Evolutionary conservation across 2,113 vertebrate species (phyloP).

Genomic region (Myotis yumanensis): DNA sequence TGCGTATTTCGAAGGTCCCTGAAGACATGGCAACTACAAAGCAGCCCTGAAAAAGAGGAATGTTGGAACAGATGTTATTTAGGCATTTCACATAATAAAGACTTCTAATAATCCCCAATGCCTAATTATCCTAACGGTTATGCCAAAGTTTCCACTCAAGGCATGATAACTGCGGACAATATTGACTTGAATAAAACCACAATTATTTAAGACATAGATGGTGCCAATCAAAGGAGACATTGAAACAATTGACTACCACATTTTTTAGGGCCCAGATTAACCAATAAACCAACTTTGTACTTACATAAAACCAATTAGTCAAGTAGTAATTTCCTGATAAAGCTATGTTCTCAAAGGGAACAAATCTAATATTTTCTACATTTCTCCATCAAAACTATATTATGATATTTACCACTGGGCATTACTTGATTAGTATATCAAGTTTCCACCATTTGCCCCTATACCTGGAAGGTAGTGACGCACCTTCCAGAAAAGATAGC

Average conservation of each 20-base stretch:
- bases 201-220: conserved; percentile 71
- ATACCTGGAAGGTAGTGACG: background rate
- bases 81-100: conserved; percentile 84
- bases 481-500: fast-evolving
- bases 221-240: conserved; percentile 79
- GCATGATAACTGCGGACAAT: conserved; percentile 79
- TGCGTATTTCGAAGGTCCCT: conserved; percentile 81
- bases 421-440: background rate
- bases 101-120: conserved; percentile 85
- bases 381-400: conserved; percentile 27
- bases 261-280: conserved; percentile 66
- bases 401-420: background rate
- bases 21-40: conserved; percentile 85
- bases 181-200: conserved; percentile 77
- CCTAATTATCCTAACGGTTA: conserved; percentile 85
- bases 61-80: conserved; percentile 84
- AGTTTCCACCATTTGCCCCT: fast-evolving
- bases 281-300: conserved; percentile 72
- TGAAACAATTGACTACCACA: conserved; percentile 54
- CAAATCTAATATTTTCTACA: conserved; percentile 67
- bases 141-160: conserved; percentile 77
- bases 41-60: conserved; percentile 79
- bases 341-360: conserved; percentile 51
- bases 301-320: conserved; percentile 75
- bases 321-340: conserved; percentile 67